These are phyloP conservation scores for Oncopeltus fasciatus DNA, from an alignment of 1,140 invertebrate species.

Conservation along the genomic window DNA sequence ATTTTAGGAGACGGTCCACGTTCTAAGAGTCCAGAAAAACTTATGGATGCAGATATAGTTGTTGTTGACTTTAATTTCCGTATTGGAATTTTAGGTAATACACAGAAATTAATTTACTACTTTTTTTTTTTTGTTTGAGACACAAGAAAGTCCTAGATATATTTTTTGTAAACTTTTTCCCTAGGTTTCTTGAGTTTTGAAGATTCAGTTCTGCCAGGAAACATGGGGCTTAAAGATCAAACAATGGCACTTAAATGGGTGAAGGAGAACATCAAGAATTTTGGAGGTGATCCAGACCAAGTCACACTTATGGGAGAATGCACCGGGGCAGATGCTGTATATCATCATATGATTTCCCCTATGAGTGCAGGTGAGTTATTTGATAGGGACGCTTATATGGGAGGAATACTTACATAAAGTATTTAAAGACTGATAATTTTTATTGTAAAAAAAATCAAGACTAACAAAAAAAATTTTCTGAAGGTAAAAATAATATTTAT, in stretches of 20 bases:
- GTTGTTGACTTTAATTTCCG: not conserved
- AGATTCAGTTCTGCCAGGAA: not conserved
- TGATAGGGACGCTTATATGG: too few relatives aligned
- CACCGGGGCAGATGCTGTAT: not conserved
- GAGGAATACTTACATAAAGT: too few relatives aligned
- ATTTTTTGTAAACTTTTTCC: not conserved
- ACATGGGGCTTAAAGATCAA: conserved; percentile 2
- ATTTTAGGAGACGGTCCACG: not conserved
- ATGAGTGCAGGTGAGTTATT: not conserved
- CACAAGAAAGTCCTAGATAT: too few relatives aligned
- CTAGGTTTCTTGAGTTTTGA: not conserved
- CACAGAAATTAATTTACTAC: too few relatives aligned
- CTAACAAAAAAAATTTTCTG: too few relatives aligned
- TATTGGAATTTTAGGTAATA: not conserved
- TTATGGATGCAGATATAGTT: not conserved
- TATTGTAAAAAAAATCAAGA: too few relatives aligned
- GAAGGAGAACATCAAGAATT: not conserved
- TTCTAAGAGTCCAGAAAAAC: not conserved
- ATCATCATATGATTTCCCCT: not conserved
- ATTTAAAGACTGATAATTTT: too few relatives aligned
- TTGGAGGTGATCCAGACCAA: not conserved
- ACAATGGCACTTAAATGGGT: conserved; percentile 1
- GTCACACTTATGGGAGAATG: not conserved
- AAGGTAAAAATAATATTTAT: too few relatives aligned
- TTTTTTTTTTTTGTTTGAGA: too few relatives aligned